Conservation (phyloP, 2,888 invertebrate species). For the Schizotus pectinicornis region DNA sequence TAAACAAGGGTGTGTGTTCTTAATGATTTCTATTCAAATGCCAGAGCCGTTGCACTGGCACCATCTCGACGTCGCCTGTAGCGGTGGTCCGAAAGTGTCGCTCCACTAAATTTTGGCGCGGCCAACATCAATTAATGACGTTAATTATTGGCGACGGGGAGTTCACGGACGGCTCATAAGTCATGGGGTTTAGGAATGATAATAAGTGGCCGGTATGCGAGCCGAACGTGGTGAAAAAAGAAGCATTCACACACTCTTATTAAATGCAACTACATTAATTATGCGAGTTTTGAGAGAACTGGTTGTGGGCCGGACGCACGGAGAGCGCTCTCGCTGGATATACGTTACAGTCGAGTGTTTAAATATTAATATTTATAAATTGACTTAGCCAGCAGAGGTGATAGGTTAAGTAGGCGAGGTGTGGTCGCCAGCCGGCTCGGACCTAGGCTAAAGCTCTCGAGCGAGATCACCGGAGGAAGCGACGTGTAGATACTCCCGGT, state of each 20-base stretch:
- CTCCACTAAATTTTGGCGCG: too few species aligned
- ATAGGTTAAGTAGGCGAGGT: constrained; percentile 57
- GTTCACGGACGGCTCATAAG: constrained; percentile 18
- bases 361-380: constrained; percentile 58
- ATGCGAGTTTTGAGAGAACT: constrained; percentile 34
- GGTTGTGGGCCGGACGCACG: constrained; percentile 23
- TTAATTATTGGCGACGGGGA: constrained; percentile 19
- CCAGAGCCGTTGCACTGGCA: constrained; percentile 26
- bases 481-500: constrained; percentile 25
- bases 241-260: constrained; percentile 33
- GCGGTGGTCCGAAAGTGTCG: too few species aligned
- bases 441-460: constrained; percentile 32
- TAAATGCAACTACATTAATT: constrained; percentile 38
- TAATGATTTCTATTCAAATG: constrained; percentile 44
- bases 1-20: constrained; percentile 46
- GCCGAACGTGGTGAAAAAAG: constrained; percentile 19
- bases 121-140: not conserved
- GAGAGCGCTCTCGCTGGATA: constrained; percentile 29
- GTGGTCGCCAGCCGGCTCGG: constrained; percentile 46
- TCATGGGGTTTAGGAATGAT: constrained; percentile 14
- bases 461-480: constrained; percentile 14
- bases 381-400: constrained; percentile 55
- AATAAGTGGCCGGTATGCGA: constrained; percentile 11
- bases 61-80: not conserved
- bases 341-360: constrained; percentile 52